These are phyloP conservation scores for Bufotes viridis DNA, from an alignment of 2,797 vertebrate species.

Conservation along the genomic window DNA sequence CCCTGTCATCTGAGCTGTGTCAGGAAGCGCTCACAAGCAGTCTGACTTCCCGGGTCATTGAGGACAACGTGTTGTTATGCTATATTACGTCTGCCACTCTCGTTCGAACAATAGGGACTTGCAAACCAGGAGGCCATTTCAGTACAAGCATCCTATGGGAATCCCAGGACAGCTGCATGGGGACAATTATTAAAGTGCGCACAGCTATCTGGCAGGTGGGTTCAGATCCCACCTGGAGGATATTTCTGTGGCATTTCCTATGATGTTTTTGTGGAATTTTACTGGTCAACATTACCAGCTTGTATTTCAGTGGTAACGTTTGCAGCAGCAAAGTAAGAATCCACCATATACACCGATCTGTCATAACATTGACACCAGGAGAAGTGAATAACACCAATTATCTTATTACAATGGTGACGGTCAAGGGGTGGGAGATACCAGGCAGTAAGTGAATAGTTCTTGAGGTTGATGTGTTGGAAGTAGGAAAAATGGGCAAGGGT, in stretches of 20 bases:
- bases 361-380: too few species aligned
- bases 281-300: background rate
- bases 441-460: too few species aligned
- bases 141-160: slow-evolving; percentile 53
- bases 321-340: background rate
- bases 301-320: background rate
- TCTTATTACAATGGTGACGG: too few species aligned
- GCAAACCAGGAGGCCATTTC: slow-evolving; percentile 45
- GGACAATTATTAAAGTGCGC: slow-evolving; percentile 45
- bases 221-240: slow-evolving; percentile 35
- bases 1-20: slow-evolving; percentile 38
- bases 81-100: slow-evolving; percentile 49
- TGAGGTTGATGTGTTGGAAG: too few species aligned
- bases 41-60: slow-evolving; percentile 39
- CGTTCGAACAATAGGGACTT: slow-evolving; percentile 51
- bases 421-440: too few species aligned
- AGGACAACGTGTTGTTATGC: slow-evolving; percentile 48
- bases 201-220: slow-evolving; percentile 25
- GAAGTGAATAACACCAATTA: too few species aligned
- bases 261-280: slow-evolving; percentile 19
- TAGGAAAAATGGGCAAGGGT: too few species aligned
- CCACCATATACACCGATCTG: background rate
- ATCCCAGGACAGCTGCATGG: slow-evolving; percentile 42
- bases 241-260: slow-evolving; percentile 7
- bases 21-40: background rate